Base-by-base conservation (phyloP, 2,797 vertebrate species). In the Chaetophractus vellerosus region DNA sequence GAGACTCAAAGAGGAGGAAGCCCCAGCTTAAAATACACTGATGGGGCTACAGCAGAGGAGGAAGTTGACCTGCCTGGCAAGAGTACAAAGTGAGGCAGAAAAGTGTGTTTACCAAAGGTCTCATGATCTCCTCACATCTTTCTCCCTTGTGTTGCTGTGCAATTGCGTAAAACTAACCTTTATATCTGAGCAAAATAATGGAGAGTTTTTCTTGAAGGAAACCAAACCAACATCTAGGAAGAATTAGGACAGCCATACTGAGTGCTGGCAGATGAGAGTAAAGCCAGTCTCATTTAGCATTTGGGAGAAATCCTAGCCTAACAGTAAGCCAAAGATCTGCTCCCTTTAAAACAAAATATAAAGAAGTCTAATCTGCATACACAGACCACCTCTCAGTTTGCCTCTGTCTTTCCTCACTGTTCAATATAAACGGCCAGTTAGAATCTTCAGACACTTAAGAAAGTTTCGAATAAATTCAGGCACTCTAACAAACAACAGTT, bases 361-460 rank as follows among this genome's bases (percentile, higher is more conserved):
- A 23, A 6, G 38, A 79, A 89, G 15, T 16, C 2, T 6, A 31
- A 68, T 36, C 31, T 23, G 68, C 9, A 41, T 2, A 57, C 1
- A 3, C 15, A 90, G 23, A 59, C 3, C 1, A 5, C 41, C 31
- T 55, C 28, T 88, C 18, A 1, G 36, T 31, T 0, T 24, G 4
- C 26, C n/a, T 31, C 24, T 88, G 23, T 74, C 2, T 26, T 33
- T 76, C 55, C 45, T 79, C 18, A 12, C 64, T 76, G 11, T 86
- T 50, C 93, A 38, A 36, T 24, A 6, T 18, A 84, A 63, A n/a
- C 57, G 7, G 23, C 2, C 26, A 55, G 10, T n/a, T 33, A 75
- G 52, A 80, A 75, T 52, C 31, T 48, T 72, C 7, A 41, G 41
- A 55, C 59, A 61, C 19, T 93, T 90, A 36, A 94, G 23, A 36